Conservation (phyloP, 2,113 vertebrate genomes). For the Zeus faber region DNA sequence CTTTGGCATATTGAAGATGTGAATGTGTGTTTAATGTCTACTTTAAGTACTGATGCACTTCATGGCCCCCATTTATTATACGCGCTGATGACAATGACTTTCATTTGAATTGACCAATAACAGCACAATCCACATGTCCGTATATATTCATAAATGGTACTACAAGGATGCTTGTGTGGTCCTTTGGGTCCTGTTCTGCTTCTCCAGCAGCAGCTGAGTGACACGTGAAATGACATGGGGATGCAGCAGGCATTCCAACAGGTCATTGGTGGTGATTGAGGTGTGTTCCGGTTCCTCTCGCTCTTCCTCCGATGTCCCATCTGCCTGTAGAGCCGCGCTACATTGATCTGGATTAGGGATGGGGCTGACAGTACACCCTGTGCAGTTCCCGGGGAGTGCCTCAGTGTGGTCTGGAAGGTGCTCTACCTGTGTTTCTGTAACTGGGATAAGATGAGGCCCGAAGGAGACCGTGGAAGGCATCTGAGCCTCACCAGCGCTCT, state of each 20-base stretch:
- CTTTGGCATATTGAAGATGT: too few species aligned
- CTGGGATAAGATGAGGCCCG: constrained; percentile 80
- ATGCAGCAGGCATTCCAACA: constrained; percentile 88
- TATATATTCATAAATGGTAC: background rate
- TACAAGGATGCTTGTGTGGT: background rate
- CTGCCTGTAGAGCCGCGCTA: background rate
- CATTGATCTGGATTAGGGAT: background rate
- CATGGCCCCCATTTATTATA: too few species aligned
- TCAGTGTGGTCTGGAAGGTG: background rate
- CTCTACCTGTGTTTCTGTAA: constrained; percentile 49
- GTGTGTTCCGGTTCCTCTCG: background rate
- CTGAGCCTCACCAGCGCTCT: background rate
- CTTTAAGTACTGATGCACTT: too few species aligned
- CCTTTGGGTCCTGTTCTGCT: constrained; percentile 30
- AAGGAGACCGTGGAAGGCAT: constrained; percentile 56
- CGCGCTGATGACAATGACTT: too few species aligned
- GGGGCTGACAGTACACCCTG: too few species aligned
- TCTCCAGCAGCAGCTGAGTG: constrained; percentile 81
- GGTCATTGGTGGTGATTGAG: constrained; percentile 82
- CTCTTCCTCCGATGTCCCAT: background rate
- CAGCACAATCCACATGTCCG: background rate
- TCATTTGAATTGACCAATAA: too few species aligned
- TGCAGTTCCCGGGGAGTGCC: background rate
- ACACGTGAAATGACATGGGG: constrained; percentile 81
- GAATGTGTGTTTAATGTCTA: too few species aligned